These are phyloP conservation scores for Ranitomeya variabilis DNA, from an alignment of 2,113 vertebrate species.

Conservation along the genomic window DNA sequence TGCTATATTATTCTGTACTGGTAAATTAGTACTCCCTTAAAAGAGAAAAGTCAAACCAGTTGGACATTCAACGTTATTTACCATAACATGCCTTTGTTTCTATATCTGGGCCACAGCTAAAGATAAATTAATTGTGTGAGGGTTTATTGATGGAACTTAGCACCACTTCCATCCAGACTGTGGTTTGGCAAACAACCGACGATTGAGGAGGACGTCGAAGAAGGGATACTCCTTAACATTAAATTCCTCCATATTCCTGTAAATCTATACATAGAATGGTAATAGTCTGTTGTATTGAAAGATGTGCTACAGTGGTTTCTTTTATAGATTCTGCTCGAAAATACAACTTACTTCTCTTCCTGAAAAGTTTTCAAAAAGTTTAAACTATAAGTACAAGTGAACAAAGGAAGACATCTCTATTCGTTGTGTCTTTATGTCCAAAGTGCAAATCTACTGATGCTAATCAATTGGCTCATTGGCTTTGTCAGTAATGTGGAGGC, in stretches of 20 bases:
- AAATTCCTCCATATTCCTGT: conserved; percentile 35
- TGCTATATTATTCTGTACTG: not conserved
- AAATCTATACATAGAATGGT: conserved; percentile 47
- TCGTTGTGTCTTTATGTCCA: not conserved
- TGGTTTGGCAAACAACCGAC: conserved; percentile 35
- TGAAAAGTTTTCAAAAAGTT: conserved; percentile 36
- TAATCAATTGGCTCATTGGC: no score
- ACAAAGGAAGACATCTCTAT: not conserved
- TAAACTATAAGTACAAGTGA: not conserved
- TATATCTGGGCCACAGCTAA: not conserved
- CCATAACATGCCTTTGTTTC: conserved; percentile 13
- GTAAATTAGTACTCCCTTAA: not conserved
- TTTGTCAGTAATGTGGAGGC: no score
- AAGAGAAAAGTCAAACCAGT: not conserved
- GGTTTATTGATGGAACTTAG: conserved; percentile 17
- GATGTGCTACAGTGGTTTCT: conserved; percentile 14
- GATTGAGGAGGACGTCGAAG: conserved; percentile 1
- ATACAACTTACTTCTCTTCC: conserved; percentile 5
- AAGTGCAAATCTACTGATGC: not conserved
- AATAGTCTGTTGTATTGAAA: not conserved
- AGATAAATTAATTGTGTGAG: conserved; percentile 18
- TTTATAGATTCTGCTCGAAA: conserved; percentile 35
- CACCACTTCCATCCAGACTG: conserved; percentile 48
- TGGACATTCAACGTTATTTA: conserved; percentile 2
- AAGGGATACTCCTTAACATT: conserved; percentile 38